Evolutionary conservation across 2,113 vertebrate species (phyloP), one percentile per base, ranked within the genome.

Genomic region (Setophaga petechia): DNA sequence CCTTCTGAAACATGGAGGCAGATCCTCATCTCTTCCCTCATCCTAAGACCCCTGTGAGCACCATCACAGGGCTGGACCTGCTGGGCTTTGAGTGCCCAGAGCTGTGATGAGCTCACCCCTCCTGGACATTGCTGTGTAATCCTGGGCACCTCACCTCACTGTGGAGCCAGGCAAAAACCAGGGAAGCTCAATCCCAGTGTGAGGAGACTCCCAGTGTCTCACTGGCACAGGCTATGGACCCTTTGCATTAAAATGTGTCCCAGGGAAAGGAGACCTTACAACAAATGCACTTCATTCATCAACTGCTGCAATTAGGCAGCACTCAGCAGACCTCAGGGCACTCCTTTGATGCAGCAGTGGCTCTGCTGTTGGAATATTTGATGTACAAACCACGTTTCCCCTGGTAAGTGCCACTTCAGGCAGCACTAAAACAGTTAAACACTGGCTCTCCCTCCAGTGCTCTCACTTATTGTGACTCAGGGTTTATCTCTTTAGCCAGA

Each of bases 401-500:
- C n/a, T 44, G 49, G 20, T 18, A 76, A 87, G 24, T 9, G 39
- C 44, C 22, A 46, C 49, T 82, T 47, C 31, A 31, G 59, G 33
- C 63, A 84, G 73, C 62, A 87, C 59, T 82, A 69, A 37, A 94
- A 65, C 30, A 87, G 82, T 93, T 94, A 88, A 94, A 79, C 0
- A 1, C 19, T 43, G 51, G 49, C 63, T 96, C 52, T 57, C 55
- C 66, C 55, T 65, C 57, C 65, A 54, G 44, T 11, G 31, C 41
- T 91, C 88, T 44, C 87, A 17, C 51, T 77, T 93, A 43, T 5
- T 77, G 61, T 84, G 93, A 75, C 92, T 87, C 58, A 51, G 85
- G 77, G 31, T 62, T 95, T 93, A 92, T 80, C 90, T 89, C 81
- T 80, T 78, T 41, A 72, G 90, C 61, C 85, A 91, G 94, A 89